Conservation (phyloP, 2,888 invertebrate species). For the Protodeltote pygarga region DNA sequence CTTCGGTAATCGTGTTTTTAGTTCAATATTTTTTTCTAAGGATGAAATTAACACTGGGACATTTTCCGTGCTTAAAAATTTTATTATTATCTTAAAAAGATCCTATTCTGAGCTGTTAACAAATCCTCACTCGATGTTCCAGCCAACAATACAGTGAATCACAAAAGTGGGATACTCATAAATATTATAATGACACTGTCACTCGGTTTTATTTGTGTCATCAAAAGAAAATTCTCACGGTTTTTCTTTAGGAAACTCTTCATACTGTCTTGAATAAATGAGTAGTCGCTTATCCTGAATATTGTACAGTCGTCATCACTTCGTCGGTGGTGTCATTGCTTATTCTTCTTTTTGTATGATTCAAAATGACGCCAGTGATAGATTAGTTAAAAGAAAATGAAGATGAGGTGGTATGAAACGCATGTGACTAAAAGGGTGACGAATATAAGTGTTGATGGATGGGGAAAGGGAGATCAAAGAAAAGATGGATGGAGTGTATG, state of each 20-base stretch:
- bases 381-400: too few species aligned
- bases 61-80: too few species aligned
- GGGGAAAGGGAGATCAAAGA: too few species aligned
- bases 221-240: conserved; percentile 33
- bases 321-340: conserved; percentile 8
- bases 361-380: too few species aligned
- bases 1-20: too few species aligned
- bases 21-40: too few species aligned
- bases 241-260: conserved; percentile 16
- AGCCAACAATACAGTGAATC: conserved; percentile 4
- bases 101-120: too few species aligned
- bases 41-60: background rate
- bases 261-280: conserved; percentile 35
- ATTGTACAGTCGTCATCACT: conserved; percentile 1
- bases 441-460: too few species aligned
- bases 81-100: too few species aligned
- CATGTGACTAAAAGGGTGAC: too few species aligned
- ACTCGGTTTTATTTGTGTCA: conserved; percentile 28
- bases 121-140: background rate
- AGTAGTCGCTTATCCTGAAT: conserved; percentile 15
- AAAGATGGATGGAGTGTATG: too few species aligned
- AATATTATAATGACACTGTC: conserved; percentile 33
- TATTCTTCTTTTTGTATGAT: background rate
- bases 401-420: too few species aligned
- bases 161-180: conserved; percentile 26